Base-by-base conservation (phyloP, 2,113 vertebrate genomes). In the Caranx melampygus region DNA sequence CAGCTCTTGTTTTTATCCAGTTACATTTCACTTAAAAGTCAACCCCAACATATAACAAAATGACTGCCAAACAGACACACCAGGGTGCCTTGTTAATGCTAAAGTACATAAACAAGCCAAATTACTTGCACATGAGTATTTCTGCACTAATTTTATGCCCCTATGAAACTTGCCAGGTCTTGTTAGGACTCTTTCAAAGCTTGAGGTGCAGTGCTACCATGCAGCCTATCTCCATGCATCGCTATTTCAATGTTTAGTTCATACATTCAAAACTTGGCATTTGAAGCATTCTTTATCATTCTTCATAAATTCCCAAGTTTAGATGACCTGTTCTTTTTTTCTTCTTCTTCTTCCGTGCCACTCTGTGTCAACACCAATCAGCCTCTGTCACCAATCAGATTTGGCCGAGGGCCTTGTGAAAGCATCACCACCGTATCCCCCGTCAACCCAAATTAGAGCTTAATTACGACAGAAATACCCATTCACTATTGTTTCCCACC, bases 401-500 rank as follows among this genome's bases (percentile, higher is more conserved):
- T 59, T 44, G 85, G 81, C 63, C 62, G 9, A 62, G 71, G 79
- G 82, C 65, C 79, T 81, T 10, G n/a, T 37, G 34, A 79, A 88
- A 86, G 62, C 62, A 75, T 85, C 79, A 74, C 80, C 82, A 33
- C 40, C 20, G 55, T 51, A 55, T 89, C 78, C 34, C 55, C 88
- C 84, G 67, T 92, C 90, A 89, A 90, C 86, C 87, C 86, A 87
- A 91, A 95, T 94, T 91, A 93, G 82, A 79, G 79, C 81, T 86
- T 92, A 91, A 94, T 93, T 89, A 88, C 83, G 65, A 86, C 83
- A 87, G 86, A 84, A 90, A 86, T 80, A 83, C 60, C 91, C 89
- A 91, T 93, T 94, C 89, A 89, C 90, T 73, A 92, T 92, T 92
- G 91, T 94, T 90, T 89, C 64, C 86, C 86, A 69, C 74, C 61